Base-by-base conservation (phyloP, 37 sponge, comb jelly and placozoan genomes). In the Chondrosia reniformis region DNA sequence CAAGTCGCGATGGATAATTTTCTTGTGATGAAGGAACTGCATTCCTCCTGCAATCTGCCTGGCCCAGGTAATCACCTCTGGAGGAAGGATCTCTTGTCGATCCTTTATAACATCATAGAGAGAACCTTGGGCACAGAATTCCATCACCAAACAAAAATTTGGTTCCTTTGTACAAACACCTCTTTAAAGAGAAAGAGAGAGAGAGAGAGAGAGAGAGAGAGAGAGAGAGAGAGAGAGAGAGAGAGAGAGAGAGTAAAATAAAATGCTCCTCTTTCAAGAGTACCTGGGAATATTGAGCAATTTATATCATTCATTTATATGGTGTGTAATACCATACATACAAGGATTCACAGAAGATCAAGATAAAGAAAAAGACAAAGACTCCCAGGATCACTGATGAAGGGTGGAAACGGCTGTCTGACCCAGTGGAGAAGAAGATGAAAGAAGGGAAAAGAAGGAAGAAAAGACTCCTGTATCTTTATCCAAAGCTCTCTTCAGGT, bases 1-100 rank as follows among this genome's bases (percentile, higher is more conserved):
- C 21, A 93, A 76, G 77, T 93, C 94, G 44, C 94, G 65, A 67
- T 93, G 94, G 31, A 93, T 89, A 38, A 93, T 83, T 63, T 87
- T 90, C 73, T 93, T 83, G 72, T 82, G 78, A 83, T 93, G 94
- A 27, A 93, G 85, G 67, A 81, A 93, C 17, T 75, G 87, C 94
- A 93, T 93, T 30, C 94, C 94, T 32, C 15, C 24, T 32, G 88
- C 88, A n/a, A 93, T 90, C 82, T 93, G 88, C n/a, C 88, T 63
- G 19, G 88, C 81, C 94, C 94, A 93, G 30, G 33, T 31, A 34
- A 89, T 75, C 34, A 93, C 91, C 44, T 83, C 72, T 9, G 88
- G 75, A 1, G 94, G 94, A 1, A 89, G 83, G 45, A 93, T 86
- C 75, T 86, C 82, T 33, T n/a, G 9, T 12, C 52, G 15, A 19